Evolutionary conservation across 2,797 vertebrate genomes (phyloP).

Genomic region (Danio jaintianensis): DNA sequence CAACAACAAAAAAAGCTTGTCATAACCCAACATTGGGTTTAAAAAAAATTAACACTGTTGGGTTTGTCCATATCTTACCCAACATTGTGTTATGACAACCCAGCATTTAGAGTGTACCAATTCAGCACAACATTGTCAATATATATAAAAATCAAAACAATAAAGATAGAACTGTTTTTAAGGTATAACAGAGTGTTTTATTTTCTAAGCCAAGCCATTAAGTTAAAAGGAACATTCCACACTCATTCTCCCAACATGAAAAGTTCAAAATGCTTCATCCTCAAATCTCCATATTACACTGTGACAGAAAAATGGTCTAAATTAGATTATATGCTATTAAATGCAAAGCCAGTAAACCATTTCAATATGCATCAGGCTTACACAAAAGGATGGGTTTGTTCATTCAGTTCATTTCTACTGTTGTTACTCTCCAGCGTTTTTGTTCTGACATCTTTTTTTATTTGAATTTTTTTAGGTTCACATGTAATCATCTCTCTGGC

Average conservation of each 20-base stretch:
- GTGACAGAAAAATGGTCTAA: constrained; percentile 80
- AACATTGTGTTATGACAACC: too few species aligned
- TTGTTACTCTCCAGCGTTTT: constrained; percentile 65
- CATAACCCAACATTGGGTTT: too few species aligned
- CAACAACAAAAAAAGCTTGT: neutral
- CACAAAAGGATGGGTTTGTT: constrained; percentile 71
- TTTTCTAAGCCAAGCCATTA: constrained; percentile 79
- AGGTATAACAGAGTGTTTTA: constrained; percentile 78
- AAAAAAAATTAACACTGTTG: too few species aligned
- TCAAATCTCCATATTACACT: constrained; percentile 65
- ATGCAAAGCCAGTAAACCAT: constrained; percentile 73
- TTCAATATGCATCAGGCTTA: constrained; percentile 68
- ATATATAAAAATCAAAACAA: constrained; percentile 45
- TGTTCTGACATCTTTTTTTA: constrained; percentile 56
- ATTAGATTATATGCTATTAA: constrained; percentile 78
- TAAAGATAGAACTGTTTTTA: constrained; percentile 63
- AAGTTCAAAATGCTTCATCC: constrained; percentile 73
- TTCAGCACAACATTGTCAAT: constrained; percentile 23
- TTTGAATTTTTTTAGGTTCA: constrained; percentile 30
- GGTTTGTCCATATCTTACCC: too few species aligned
- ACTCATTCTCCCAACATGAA: constrained; percentile 69
- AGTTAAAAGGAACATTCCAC: constrained; percentile 77
- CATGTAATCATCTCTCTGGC: constrained; percentile 50
- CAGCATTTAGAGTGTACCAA: neutral
- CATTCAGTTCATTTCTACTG: constrained; percentile 68